These are phyloP conservation scores for Lasiurus cinereus DNA, from an alignment of 2,113 vertebrate species.

Conservation along the genomic window DNA sequence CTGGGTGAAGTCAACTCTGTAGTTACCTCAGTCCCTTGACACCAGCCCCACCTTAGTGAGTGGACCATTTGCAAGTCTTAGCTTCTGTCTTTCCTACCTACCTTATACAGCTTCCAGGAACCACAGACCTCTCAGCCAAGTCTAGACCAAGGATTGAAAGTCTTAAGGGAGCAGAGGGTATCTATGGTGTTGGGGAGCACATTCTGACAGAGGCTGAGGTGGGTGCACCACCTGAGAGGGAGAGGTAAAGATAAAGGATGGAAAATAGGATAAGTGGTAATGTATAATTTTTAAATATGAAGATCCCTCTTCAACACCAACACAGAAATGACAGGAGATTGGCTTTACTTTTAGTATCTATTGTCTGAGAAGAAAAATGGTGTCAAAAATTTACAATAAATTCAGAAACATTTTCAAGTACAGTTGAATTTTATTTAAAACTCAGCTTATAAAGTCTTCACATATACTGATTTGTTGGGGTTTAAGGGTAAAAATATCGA, in stretches of 20 bases:
- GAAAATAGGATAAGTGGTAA: not conserved
- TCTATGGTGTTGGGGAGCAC: not conserved
- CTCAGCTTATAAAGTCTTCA: not conserved
- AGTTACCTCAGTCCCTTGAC: not conserved
- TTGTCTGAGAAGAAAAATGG: not conserved
- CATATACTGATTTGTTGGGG: not conserved
- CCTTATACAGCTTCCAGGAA: not conserved
- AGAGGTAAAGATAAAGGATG: not conserved
- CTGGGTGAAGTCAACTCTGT: not conserved
- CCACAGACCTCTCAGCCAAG: not conserved
- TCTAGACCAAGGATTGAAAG: not conserved
- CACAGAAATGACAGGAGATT: not conserved
- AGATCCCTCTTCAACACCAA: not conserved
- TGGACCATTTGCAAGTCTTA: not conserved
- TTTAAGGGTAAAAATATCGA: not conserved
- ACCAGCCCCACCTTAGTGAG: not conserved
- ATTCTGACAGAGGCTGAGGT: not conserved
- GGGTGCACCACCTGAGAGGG: not conserved
- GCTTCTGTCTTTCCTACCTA: not conserved
- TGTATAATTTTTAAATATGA: not conserved
- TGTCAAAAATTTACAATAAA: not conserved
- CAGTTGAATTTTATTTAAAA: not conserved
- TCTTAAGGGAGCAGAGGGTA: not conserved
- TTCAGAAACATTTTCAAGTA: constrained; percentile 27
- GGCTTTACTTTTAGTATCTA: constrained; percentile 8